Evolutionary conservation across 2,888 invertebrate genomes (phyloP), one percentile per base, ranked within the genome.

Genomic region (Mythimna vitellina): DNA sequence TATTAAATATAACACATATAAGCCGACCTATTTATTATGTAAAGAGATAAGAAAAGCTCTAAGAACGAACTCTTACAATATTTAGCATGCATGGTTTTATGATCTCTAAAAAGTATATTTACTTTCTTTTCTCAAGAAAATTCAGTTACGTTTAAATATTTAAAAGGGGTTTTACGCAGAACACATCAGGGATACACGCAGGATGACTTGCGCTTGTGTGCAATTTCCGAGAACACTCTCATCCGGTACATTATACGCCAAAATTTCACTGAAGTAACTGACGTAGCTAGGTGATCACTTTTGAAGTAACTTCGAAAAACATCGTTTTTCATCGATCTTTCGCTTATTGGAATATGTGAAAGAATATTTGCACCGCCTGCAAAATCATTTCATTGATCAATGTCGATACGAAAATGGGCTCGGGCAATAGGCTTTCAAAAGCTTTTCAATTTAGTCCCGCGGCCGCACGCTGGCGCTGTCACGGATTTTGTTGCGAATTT

Each of bases 101-200:
- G 89, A 88, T 83, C 88, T 86, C 90, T 92, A 91, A 90, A 92
- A 92, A 86, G 78, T 83, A 86, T 85, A 86, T 87, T 86, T 85
- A 86, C 86, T 81, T 89, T 88, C 78, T 82, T 86, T 82, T 84
- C 78, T 71, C 68, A 79, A 82, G 80, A 86, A 89, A 88, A 89
- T 87, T 89, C 88, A 89, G 87, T 87, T 86, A 82, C 81, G 81
- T 84, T 68, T 87, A 86, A 89, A 91, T 90, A 89, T 90, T 89
- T 87, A 82, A 89, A 87, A 88, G 80, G 86, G 84, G 79, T 88
- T 85, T 82, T 83, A 67, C 65, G 70, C 69, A 51, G 62, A 81
- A 68, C 78, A 76, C 70, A 75, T 78, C 74, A 78, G 63, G 81
- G 73, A 80, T 71, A 81, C 73, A 81, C 72, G 70, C 71, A 76